Evolutionary conservation across 2,113 vertebrate genomes (phyloP), one percentile per base, ranked within the genome.

Genomic region (Eulemur macaco): DNA sequence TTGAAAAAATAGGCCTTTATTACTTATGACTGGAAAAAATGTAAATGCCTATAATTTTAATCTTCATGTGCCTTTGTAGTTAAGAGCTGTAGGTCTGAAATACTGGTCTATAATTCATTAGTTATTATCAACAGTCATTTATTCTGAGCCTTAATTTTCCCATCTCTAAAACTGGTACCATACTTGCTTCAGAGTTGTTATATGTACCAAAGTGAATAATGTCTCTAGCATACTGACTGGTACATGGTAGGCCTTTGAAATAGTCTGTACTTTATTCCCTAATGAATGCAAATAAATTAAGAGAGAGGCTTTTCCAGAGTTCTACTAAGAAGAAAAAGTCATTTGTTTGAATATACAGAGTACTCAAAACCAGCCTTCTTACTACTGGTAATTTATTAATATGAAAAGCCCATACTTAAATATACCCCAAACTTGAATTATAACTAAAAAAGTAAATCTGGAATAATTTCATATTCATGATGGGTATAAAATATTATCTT

Each of bases 11-110:
- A 78, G 23, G n/a, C 0, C 29, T 80, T 77, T 86, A 56, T 64
- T 69, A 71, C 45, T 80, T 86, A 76, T 23, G 52, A 20, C 78
- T 56, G 5, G 50, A 91, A 91, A 87, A 86, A 93, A 97, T 10
- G 47, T 27, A 29, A 83, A 84, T 10, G 29, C 9, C 42, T 89
- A 2, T 34, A 60, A 23, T 73, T 63, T 78, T 21, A 73, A 68
- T 80, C 52, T 86, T 82, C 52, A 42, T 13, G 37, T 82, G 21
- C 18, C 47, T 80, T 37, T 91, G n/a, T 13, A 63, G 14, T n/a
- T 14, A 63, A 83, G 5, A 84, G 10, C 27, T 34, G 37, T 47
- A 68, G 58, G 71, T 68, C 42, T 84, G 31, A 58, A 83, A 85
- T n/a, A 64, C 4, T 52, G 25, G 29, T 94, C 52, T 82, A 14